Evolutionary conservation across 2,797 vertebrate species (phyloP).

Genomic region (Myotis findleyi): DNA sequence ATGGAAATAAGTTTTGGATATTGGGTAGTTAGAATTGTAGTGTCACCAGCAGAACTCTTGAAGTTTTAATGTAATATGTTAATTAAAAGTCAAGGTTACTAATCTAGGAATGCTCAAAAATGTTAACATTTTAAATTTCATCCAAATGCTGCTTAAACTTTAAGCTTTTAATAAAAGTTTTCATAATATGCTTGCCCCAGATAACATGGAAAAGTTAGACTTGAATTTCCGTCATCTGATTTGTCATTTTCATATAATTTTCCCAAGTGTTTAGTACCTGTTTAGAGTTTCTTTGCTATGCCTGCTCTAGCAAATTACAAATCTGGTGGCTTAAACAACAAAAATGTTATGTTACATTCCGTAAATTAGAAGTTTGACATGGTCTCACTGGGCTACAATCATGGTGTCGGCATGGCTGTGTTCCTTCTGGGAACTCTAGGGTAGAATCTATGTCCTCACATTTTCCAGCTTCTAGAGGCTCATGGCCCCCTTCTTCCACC

Average conservation of each 20-base stretch:
- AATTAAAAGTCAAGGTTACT: constrained; percentile 2
- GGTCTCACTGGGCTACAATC: background rate
- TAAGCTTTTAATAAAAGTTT: background rate
- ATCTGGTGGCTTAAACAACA: background rate
- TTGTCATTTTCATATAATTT: background rate
- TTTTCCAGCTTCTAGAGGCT: background rate
- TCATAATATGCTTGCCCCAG: background rate
- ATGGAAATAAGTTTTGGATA: background rate
- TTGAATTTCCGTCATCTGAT: background rate
- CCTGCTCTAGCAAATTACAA: background rate
- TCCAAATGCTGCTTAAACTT: background rate
- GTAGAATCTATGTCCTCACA: background rate
- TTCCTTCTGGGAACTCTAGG: background rate
- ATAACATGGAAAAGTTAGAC: background rate
- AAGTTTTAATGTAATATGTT: background rate
- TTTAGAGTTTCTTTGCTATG: background rate
- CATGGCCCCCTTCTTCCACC: background rate
- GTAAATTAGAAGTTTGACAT: background rate
- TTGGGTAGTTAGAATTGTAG: background rate
- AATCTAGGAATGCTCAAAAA: background rate
- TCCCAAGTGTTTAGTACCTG: background rate
- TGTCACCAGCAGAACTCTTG: background rate
- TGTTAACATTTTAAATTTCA: constrained; percentile 27
- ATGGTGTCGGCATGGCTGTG: background rate
- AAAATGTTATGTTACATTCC: background rate